A percentile compares a stretch with the other conserved stretches of the same genome.
These are phyloP conservation scores for Latheticus oryzae DNA, from an alignment of 2,888 invertebrate genomes.

Conservation along the genomic window DNA sequence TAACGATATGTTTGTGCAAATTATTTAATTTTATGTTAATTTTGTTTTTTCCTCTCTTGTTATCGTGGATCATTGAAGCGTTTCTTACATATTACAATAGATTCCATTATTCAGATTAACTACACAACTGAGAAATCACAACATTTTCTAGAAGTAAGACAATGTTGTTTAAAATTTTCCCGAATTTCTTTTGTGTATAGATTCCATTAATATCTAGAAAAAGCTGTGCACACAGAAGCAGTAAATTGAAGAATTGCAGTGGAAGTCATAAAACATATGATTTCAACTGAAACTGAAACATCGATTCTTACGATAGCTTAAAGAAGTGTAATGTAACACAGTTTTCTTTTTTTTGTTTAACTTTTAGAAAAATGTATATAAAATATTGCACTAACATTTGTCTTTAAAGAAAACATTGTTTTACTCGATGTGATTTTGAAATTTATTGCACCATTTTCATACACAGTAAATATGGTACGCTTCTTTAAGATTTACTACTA, in stretches of 20 bases:
- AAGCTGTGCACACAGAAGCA: slow-evolving; percentile 5
- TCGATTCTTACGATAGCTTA: slow-evolving; percentile 35
- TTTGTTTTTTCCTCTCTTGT: slow-evolving; percentile 35
- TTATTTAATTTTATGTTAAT: slow-evolving; percentile 8
- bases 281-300: slow-evolving; percentile 38
- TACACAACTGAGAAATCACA: too few relatives aligned
- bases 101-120: too few relatives aligned
- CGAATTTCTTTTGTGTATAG: too few relatives aligned
- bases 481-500: slow-evolving; percentile 39
- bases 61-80: slow-evolving; percentile 31
- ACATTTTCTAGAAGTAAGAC: too few relatives aligned
- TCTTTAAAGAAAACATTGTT: slow-evolving; percentile 37
- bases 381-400: slow-evolving; percentile 32
- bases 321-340: slow-evolving; percentile 36
- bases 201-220: too few relatives aligned
- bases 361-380: slow-evolving; percentile 36
- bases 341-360: slow-evolving; percentile 33
- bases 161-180: too few relatives aligned
- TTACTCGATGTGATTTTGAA: slow-evolving; percentile 32
- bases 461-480: slow-evolving; percentile 40
- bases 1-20: slow-evolving; percentile 25
- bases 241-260: slow-evolving; percentile 27
- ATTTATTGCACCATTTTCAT: slow-evolving; percentile 39
- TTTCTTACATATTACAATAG: slow-evolving; percentile 25
- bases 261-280: slow-evolving; percentile 36